Percentiles rank a stretch among this genome's conserved stretches.
Conservation (phyloP, 2,797 vertebrate genomes). For the Sebastes matsubarae region DNA sequence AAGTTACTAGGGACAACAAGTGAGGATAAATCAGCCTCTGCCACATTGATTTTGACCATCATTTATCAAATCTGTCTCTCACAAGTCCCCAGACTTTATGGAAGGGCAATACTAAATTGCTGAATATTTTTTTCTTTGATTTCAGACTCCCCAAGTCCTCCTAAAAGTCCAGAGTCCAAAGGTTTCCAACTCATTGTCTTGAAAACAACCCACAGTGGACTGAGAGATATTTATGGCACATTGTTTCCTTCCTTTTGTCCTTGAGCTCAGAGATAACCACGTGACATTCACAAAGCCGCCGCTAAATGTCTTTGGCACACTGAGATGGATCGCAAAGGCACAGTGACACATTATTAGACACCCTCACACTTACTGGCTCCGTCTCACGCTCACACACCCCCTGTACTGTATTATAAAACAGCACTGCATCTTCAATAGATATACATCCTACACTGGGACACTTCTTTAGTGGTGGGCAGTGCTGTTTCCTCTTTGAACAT, state of each 20-base stretch:
- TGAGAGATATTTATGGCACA: slow-evolving; percentile 11
- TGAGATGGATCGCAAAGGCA: not conserved
- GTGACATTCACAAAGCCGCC: slow-evolving; percentile 26
- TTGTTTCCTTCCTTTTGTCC: slow-evolving; percentile 38
- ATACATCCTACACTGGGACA: not conserved
- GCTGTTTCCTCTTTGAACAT: not conserved
- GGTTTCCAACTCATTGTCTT: slow-evolving; percentile 18
- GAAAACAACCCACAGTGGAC: not conserved
- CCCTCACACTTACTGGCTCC: not conserved
- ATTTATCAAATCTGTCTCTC: too few relatives aligned
- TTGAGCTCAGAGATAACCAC: slow-evolving; percentile 20
- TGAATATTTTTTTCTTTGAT: not conserved
- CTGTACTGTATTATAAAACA: not conserved
- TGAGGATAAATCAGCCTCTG: too few relatives aligned
- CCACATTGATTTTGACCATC: too few relatives aligned
- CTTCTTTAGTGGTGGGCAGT: not conserved
- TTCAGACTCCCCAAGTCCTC: not conserved
- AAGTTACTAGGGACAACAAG: not conserved
- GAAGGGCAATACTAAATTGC: not conserved
- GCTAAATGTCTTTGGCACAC: slow-evolving; percentile 25
- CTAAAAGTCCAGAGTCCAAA: not conserved
- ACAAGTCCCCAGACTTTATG: not conserved
- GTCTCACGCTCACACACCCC: not conserved
- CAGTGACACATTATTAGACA: not conserved
- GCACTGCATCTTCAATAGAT: not conserved